Base-by-base conservation (phyloP, 2,113 vertebrate species). In the Girardinichthys multiradiatus region DNA sequence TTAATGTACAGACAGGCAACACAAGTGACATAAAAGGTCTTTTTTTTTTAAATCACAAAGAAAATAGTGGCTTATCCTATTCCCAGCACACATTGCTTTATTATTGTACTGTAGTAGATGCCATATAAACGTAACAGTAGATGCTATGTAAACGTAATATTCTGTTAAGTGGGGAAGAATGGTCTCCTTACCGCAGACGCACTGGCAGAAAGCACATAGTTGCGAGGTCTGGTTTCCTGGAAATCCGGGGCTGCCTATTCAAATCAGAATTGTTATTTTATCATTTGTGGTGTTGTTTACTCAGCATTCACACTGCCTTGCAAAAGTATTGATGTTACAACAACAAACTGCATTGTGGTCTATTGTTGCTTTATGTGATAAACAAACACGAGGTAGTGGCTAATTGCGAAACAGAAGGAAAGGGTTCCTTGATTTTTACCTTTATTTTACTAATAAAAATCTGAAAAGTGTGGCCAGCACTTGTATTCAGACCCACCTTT, bases 181-280 rank as follows among this genome's bases (percentile, higher is more conserved):
- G 12, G 57, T 66, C 24, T 82, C 27, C 96, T 98, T 97, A 99
- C 97, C 95, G 96, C 96, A 78, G 97, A 97, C 71, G 97, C 97
- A 77, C 97, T 98, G 90, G 96, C 96, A 72, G 97, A 99, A 81
- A 99, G 96, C 86, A 98, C 94, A 89, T 97, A 98, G 95, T 99
- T 99, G 93, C 97, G 96, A 60, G 97, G 96, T 93, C 97, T 96
- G 92, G 96, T 98, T 94, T 98, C 97, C 91, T 97, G 96, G 95
- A 98, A 98, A 93, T 99, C 96, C 90, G 97, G 97, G 84, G 95
- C 95, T 64, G 59, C 77, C 89, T 90, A 59, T 3, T 64, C 39
- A 74, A 64, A 86, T 31, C 74, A n/a, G 0, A 35, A 28, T 14
- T n/a, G 33, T 59, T 33, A 29, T 33, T 67, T 12, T 28, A 30